A percentile compares a stretch with the other conserved stretches of the same genome.
Evolutionary conservation across 2,113 vertebrate genomes (phyloP).

Genomic region (Megaceryle maxima): DNA sequence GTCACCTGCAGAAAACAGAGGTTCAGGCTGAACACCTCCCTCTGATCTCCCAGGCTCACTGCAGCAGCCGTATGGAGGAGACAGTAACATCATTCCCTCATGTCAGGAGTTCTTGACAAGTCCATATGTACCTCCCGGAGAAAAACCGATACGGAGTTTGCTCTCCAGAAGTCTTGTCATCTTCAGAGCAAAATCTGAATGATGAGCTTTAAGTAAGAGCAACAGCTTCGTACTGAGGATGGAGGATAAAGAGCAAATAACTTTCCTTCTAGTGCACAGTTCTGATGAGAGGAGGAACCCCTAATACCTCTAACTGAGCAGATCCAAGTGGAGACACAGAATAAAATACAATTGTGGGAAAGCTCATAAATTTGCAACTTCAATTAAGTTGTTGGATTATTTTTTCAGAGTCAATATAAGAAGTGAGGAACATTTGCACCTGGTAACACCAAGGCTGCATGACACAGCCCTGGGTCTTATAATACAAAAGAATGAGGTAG

Average conservation of each 20-base stretch:
- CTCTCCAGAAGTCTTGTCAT: background rate
- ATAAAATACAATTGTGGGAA: background rate
- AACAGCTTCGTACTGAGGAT: background rate
- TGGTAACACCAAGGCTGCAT: rapidly evolving
- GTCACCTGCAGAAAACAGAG: background rate
- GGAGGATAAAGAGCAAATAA: background rate
- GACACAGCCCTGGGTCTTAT: background rate
- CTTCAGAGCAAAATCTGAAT: background rate
- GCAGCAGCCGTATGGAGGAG: background rate
- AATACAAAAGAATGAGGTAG: background rate
- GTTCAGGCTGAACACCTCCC: background rate
- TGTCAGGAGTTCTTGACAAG: background rate
- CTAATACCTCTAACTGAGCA: background rate
- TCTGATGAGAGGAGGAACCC: background rate
- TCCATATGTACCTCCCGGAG: rapidly evolving
- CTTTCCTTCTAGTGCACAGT: background rate
- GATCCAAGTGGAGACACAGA: background rate
- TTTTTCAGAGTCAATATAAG: background rate
- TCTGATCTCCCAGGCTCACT: background rate
- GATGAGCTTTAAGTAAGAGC: background rate
- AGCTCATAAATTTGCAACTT: background rate
- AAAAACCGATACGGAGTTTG: background rate
- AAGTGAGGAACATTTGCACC: background rate
- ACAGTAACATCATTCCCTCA: no score
- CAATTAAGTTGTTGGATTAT: background rate